Evolutionary conservation across 2,113 vertebrate species (phyloP).

Genomic region (Typhlomys cinereus): DNA sequence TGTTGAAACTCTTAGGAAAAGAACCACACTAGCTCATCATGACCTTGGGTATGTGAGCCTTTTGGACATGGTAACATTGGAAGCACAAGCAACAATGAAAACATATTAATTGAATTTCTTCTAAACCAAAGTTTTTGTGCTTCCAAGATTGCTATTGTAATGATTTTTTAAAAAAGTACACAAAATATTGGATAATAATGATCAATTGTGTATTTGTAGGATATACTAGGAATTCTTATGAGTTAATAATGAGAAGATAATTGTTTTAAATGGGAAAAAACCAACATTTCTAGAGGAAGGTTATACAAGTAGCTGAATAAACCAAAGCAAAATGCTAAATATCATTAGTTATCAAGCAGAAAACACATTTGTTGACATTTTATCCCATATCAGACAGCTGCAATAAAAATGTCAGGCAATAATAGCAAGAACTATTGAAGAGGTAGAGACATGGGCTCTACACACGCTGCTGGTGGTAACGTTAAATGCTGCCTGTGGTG

Average conservation of each 20-base stretch:
- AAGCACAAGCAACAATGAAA: neutral
- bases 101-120: neutral
- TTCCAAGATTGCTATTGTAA: neutral
- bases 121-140: neutral
- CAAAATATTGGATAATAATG: neutral
- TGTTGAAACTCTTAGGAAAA: neutral
- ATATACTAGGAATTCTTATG: neutral
- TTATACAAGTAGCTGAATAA: neutral
- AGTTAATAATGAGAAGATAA: neutral
- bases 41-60: neutral
- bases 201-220: neutral
- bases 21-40: neutral
- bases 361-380: neutral
- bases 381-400: neutral
- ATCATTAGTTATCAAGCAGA: neutral
- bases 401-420: neutral
- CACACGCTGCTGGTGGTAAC: neutral
- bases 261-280: neutral
- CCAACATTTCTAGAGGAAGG: neutral
- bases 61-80: neutral
- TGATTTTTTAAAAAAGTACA: neutral
- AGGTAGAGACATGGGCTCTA: neutral
- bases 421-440: neutral
- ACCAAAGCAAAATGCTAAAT: neutral
- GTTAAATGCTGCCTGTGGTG: neutral